Evolutionary conservation across 2,113 vertebrate species (phyloP), one percentile per base, ranked within the genome.

Genomic region (Morone saxatilis): DNA sequence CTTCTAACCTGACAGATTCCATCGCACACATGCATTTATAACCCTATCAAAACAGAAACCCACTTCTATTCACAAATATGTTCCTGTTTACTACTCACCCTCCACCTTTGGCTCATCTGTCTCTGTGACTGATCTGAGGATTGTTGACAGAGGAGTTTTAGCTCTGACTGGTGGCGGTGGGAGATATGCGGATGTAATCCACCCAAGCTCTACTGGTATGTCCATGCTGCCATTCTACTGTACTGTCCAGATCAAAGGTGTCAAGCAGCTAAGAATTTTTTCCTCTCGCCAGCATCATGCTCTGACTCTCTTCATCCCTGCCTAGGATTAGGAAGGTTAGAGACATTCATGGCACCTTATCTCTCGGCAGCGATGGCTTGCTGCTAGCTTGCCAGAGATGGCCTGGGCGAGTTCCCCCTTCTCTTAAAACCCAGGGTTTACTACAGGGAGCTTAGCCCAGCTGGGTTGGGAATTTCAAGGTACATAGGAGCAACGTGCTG

Each of bases 111-210:
- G 65, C 87, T 80, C 51, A 22, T 89, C 70, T 69, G 80, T 91
- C 75, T 78, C 80, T 78, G 88, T 83, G 82, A 85, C 82, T 47
- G 88, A 93, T 88, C 59, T 48, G 60, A 81, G 78, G 78, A 85
- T 83, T 92, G 92, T 94, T 93, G 95, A 94, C 90, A 79, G 86
- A 88, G 83, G 87, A 84, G 62, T 92, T 94, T 92, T 84, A 85
- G 40, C 76, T 76, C 74, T 65, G 67, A 84, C 88, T 87, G 85
- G 83, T 90, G 91, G 80, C 75, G 80, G 61, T 84, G 84, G 80
- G 85, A 92, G 94, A 94, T 94, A 93, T 81, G 85, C 50, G 80
- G 81, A 60, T 86, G 90, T 95, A 95, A 94, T 94, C 94, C 91
- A 85, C 80, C 84, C 63, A 84, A 75, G 68, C 88, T 92, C 76